A percentile compares a stretch with the other conserved stretches of the same genome.
phyloP scores from a whole-genome alignment of 2,113 vertebrate species.

The Strix uralensis region DNA sequence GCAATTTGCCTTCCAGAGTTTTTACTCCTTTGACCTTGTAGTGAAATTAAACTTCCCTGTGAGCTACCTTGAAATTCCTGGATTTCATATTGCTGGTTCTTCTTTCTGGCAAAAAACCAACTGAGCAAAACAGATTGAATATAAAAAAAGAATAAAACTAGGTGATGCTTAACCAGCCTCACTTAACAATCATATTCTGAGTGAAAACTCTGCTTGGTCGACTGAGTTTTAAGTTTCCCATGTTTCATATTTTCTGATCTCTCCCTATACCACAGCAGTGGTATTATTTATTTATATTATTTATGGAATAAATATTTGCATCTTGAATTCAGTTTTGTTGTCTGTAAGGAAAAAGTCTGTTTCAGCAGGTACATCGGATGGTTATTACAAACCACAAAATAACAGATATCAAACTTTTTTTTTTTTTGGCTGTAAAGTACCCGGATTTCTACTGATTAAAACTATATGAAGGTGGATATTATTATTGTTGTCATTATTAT shows the following conservation, averaged over 20 bases:
- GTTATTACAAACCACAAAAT: neutral
- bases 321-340: neutral
- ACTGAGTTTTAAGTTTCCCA: neutral
- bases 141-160: neutral
- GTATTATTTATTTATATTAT: neutral
- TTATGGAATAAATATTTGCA: neutral
- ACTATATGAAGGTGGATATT: neutral
- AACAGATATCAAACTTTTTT: neutral
- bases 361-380: neutral
- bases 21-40: neutral
- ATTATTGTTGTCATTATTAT: neutral
- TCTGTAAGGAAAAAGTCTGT: neutral
- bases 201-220: neutral
- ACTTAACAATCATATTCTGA: neutral
- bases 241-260: neutral
- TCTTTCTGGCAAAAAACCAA: neutral
- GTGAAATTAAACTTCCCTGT: neutral
- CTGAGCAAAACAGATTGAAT: neutral
- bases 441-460: neutral
- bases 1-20: neutral
- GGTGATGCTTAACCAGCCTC: neutral
- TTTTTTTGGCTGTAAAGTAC: neutral
- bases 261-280: neutral
- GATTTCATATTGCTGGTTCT: neutral
- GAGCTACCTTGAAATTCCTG: neutral